These are phyloP conservation scores for Eupithecia tripunctaria DNA, from an alignment of 2,888 invertebrate species.

Conservation along the genomic window DNA sequence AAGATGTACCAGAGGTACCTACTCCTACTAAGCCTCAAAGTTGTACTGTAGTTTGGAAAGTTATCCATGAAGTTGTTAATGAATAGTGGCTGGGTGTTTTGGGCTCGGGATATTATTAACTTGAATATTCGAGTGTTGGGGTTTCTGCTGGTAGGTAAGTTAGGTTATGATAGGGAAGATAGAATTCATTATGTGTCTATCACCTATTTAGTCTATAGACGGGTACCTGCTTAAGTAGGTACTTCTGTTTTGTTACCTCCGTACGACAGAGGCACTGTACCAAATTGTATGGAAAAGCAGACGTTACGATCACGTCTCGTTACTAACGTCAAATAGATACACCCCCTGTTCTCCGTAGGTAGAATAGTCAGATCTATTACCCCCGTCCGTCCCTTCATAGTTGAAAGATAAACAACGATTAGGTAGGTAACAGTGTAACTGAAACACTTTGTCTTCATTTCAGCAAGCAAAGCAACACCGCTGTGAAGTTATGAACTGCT, in stretches of 20 bases:
- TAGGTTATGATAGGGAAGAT: neutral
- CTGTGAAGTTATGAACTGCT: slow-evolving; percentile 9
- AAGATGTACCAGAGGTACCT: slow-evolving; percentile 2
- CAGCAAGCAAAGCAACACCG: slow-evolving; percentile 12
- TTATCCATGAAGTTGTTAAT: slow-evolving; percentile 44
- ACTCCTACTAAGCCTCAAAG: slow-evolving; percentile 33
- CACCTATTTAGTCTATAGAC: neutral
- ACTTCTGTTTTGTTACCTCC: too few relatives aligned
- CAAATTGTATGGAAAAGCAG: too few relatives aligned
- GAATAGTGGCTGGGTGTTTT: slow-evolving; percentile 39
- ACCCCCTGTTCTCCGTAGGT: too few relatives aligned
- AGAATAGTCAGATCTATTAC: neutral
- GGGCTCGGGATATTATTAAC: slow-evolving; percentile 20
- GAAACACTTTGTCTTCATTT: slow-evolving; percentile 18
- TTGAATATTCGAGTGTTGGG: slow-evolving; percentile 19
- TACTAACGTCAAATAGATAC: too few relatives aligned
- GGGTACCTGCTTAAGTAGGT: too few relatives aligned
- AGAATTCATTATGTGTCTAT: neutral
- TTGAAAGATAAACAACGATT: slow-evolving; percentile 24
- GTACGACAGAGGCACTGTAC: too few relatives aligned
- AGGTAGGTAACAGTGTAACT: slow-evolving; percentile 1
- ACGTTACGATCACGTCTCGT: too few relatives aligned
- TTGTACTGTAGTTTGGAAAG: slow-evolving; percentile 44
- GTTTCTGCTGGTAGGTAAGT: slow-evolving; percentile 8
- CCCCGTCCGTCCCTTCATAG: neutral